Percentiles rank a stretch among this genome's conserved stretches.
These are phyloP conservation scores for Dasyurus viverrinus DNA, from an alignment of 2,113 vertebrate species.

Conservation along the genomic window DNA sequence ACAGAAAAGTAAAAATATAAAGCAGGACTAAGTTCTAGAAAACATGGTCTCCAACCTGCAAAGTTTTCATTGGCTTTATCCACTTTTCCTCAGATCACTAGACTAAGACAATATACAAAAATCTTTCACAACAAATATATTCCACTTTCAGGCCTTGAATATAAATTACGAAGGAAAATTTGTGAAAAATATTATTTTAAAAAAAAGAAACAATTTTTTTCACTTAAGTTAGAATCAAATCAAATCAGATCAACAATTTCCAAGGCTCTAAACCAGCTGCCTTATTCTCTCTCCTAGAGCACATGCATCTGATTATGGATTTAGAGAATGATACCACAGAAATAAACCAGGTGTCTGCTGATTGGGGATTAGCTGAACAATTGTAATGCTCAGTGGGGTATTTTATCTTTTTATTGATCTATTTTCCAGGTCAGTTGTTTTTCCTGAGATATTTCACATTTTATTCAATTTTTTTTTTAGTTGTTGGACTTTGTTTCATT, in stretches of 20 bases:
- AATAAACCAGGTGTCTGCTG: no score
- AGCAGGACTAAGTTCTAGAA: not conserved
- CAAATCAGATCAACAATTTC: not conserved
- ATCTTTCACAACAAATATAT: slow-evolving; percentile 52
- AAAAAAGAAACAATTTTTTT: slow-evolving; percentile 7
- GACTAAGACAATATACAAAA: slow-evolving; percentile 23
- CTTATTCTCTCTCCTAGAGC: slow-evolving; percentile 13
- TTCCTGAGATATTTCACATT: not conserved
- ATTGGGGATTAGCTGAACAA: no score
- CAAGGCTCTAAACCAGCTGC: not conserved
- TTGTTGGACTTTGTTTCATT: not conserved
- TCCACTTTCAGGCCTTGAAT: slow-evolving; percentile 19
- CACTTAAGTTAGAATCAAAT: slow-evolving; percentile 27
- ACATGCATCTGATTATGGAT: not conserved
- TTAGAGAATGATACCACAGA: not conserved
- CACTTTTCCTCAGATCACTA: slow-evolving; percentile 48
- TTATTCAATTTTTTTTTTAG: not conserved
- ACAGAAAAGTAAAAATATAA: no score
- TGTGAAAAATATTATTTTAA: slow-evolving; percentile 34
- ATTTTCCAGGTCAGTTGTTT: not conserved
- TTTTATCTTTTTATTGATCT: not conserved
- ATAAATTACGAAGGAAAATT: slow-evolving; percentile 15
- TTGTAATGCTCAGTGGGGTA: no score
- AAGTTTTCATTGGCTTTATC: slow-evolving; percentile 37
- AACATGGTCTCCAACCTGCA: slow-evolving; percentile 51